Base-by-base conservation (phyloP, 2,888 invertebrate genomes). In the Sarcophaga subvicina region DNA sequence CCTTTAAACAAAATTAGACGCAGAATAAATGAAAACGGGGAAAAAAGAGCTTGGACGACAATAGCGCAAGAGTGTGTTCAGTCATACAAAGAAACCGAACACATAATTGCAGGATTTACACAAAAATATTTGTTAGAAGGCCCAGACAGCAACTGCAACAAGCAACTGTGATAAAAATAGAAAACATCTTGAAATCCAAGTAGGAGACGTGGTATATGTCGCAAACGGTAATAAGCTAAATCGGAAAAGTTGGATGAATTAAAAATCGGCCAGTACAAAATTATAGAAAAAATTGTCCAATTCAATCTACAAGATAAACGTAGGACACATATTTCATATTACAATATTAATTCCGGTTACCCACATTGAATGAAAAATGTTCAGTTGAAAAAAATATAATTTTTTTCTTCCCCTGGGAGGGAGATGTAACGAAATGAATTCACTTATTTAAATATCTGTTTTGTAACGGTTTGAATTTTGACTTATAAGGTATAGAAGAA, bases 1-100 rank as follows among this genome's bases (percentile, higher is more conserved):
- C 77, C 85, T 59, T 75, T 86, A 64, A 88, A 88, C 63, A 87
- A 84, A 82, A 84, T 85, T 47, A 83, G 85, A 73, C 87, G 86
- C 71, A 72, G 47, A 73, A 84, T 86, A 76, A 85, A 88, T 70
- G 87, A 88, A 63, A 81, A 72, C 37, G 60, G 73, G 1, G 70
- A 70, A 62, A 85, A 80, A 82, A 20, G 69, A 27, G 76, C 82
- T 17, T 87, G 85, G 85, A 83, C 87, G 54, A 80, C 81, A 8
- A 77, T 83, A 62, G 88, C 88, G 12, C 80, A 80, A 22, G 47
- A 87, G 11, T 85, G 86, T 76, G 78, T 81, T 6, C 25, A 54
- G 54, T 54, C 83, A 81, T 76, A 70, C 81, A 63, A 86, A 75
- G n/a, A 78, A 86, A 80, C 86, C 14, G 17, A 54, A 54, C 54